Conservation (phyloP, 1,140 invertebrate species). For the Bombus waltoni region DNA sequence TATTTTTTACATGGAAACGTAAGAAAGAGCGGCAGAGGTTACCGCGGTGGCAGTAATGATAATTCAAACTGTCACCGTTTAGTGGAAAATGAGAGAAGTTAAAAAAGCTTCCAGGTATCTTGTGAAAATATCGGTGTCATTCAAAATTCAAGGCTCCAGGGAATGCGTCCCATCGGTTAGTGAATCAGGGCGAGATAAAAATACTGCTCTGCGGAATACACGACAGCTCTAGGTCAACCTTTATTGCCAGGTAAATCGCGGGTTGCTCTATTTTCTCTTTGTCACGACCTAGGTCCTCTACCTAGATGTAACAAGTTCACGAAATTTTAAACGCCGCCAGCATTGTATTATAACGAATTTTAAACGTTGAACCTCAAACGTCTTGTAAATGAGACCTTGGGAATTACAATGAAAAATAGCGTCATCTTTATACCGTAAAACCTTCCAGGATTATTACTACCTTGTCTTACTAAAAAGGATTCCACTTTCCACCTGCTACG, state of each 20-base stretch:
- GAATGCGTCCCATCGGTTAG: constrained; percentile 13
- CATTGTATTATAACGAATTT: not conserved
- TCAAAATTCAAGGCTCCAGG: constrained; percentile 36
- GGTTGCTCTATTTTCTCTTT: constrained; percentile 24
- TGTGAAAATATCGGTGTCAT: not conserved
- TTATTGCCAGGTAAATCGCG: constrained; percentile 45
- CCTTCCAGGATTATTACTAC: not conserved
- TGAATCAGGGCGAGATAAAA: constrained; percentile 45
- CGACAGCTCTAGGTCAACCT: constrained; percentile 40
- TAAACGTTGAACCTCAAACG: too few relatives aligned
- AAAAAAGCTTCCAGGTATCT: not conserved
- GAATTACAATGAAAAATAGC: not conserved
- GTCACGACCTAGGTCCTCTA: not conserved
- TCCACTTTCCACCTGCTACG: not conserved
- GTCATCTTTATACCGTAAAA: not conserved
- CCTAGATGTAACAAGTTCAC: constrained; percentile 1
- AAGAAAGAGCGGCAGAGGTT: too few relatives aligned
- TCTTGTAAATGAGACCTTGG: not conserved
- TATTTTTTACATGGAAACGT: too few relatives aligned
- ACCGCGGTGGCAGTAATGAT: too few relatives aligned
- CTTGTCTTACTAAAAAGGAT: not conserved
- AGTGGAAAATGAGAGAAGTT: not conserved
- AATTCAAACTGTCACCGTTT: not conserved
- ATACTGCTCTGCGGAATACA: constrained; percentile 23
- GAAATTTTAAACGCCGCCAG: not conserved